Percentiles rank a stretch among this genome's conserved stretches.
phyloP scores from a whole-genome alignment of 2,888 invertebrate genomes.

The Melitaea athalia region DNA sequence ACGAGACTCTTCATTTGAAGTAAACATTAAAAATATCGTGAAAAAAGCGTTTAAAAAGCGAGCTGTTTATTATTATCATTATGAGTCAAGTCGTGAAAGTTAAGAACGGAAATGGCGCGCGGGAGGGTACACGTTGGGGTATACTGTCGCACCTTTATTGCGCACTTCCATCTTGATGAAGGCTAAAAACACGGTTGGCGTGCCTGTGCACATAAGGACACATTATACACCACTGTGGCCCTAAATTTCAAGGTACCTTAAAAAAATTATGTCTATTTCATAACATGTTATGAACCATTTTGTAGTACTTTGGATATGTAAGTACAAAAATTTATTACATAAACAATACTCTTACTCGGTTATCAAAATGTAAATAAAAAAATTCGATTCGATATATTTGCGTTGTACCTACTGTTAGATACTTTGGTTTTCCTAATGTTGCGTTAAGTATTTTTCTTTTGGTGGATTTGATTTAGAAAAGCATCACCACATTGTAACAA shows the following conservation, averaged over 20 bases:
- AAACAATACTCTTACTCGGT: background rate
- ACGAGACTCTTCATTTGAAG: conserved; percentile 56
- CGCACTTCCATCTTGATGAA: conserved; percentile 52
- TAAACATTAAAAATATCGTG: conserved; percentile 63
- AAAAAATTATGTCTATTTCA: conserved; percentile 4
- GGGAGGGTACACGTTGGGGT: conserved; percentile 50
- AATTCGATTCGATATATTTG: too few species aligned
- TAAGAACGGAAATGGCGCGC: conserved; percentile 72
- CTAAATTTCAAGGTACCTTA: conserved; percentile 5
- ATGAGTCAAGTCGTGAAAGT: conserved; percentile 72
- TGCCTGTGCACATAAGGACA: conserved; percentile 24
- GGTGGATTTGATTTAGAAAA: too few species aligned
- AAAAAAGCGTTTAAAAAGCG: conserved; percentile 65
- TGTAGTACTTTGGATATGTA: background rate
- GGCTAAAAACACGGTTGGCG: conserved; percentile 36
- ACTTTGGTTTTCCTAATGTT: too few species aligned
- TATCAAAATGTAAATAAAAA: background rate
- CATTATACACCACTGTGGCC: conserved; percentile 7
- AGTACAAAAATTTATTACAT: background rate
- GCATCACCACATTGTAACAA: too few species aligned
- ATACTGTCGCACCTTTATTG: conserved; percentile 57
- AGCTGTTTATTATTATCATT: conserved; percentile 76
- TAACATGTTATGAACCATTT: conserved; percentile 1
- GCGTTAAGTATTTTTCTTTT: too few species aligned
- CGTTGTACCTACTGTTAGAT: too few species aligned